A percentile compares a stretch with the other conserved stretches of the same genome.
Conservation (phyloP, 2,888 invertebrate species). For the Eueremaeus valkanovi region DNA sequence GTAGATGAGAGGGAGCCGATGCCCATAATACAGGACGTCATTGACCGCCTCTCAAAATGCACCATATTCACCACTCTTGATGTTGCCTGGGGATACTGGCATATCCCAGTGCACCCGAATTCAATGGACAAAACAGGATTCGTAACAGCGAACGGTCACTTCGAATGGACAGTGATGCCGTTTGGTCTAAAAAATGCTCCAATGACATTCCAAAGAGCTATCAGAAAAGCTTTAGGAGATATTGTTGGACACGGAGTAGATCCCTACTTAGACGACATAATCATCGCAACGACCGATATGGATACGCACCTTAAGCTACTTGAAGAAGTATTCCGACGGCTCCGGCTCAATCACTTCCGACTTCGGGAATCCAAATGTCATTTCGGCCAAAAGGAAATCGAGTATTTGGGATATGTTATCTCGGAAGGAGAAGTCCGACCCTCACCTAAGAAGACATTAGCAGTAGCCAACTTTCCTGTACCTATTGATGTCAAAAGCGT, state of each 20-base stretch:
- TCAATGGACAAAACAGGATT: slow-evolving; percentile 48
- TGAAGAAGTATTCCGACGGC: slow-evolving; percentile 43
- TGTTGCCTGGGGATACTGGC: slow-evolving; percentile 47
- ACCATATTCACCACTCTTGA: slow-evolving; percentile 43
- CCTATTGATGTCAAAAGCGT: background rate
- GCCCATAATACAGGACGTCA: slow-evolving; percentile 44
- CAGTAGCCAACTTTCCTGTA: background rate
- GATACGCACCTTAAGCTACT: slow-evolving; percentile 42
- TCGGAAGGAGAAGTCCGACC: background rate
- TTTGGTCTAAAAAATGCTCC: slow-evolving; percentile 47
- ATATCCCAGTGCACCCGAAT: slow-evolving; percentile 46
- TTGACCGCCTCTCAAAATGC: slow-evolving; percentile 44
- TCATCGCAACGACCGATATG: slow-evolving; percentile 33
- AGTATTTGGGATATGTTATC: slow-evolving; percentile 18
- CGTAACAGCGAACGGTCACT: slow-evolving; percentile 45
- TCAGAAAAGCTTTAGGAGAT: slow-evolving; percentile 42
- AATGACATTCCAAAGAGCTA: slow-evolving; percentile 46
- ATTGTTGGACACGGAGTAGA: slow-evolving; percentile 29
- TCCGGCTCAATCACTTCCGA: background rate
- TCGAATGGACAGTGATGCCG: slow-evolving; percentile 44
- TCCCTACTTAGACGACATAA: slow-evolving; percentile 47
- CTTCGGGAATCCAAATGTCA: background rate
- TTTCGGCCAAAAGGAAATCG: background rate
- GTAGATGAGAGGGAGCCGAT: slow-evolving; percentile 47
- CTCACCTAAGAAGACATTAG: background rate